Base-by-base conservation (phyloP, 2,888 invertebrate genomes). In the Pandemis heparana region DNA sequence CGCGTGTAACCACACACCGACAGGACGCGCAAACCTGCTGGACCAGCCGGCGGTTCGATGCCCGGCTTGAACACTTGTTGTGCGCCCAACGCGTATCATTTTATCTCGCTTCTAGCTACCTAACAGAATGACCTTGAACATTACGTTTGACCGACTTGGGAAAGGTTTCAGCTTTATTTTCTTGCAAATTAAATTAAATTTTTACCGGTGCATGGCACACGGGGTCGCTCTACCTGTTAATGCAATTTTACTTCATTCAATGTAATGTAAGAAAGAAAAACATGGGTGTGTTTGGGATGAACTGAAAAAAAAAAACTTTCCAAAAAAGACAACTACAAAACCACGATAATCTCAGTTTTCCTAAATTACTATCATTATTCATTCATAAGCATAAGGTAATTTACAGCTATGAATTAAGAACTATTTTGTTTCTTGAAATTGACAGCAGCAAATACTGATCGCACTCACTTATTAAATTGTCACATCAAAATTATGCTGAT, bases 11-110 rank as follows among this genome's bases (percentile, higher is more conserved):
- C 51, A 16, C 16, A 18, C 56, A 4, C 18, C 56, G 56, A 67
- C 67, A 62, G 69, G 73, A 69, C 56, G 72, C 73, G 65, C 23
- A 76, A 76, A 76, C 75, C 75, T 76, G 75, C 73, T 75, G 64
- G 63, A 59, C 70, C 65, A 63, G 65, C 70, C 53, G 46, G 43
- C 61, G 75, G 75, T 75, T 75, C 75, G 75, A 71, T 69, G 74
- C 74, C 75, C 75, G 75, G 68, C 41, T 14, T n/a, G 63, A 16
- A 67, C 75, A 75, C 75, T 75, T 75, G 75, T 71, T 68, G 68
- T 59, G 62, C 56, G 65, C 48, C 12, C 65, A 51, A 16, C 70
- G 70, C 39, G 62, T 65, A 71, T 65, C 12, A 69, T 51, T 71
- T 71, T 60, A 71, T 71, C 71, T 70, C 62, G 38, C 43, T 61